Evolutionary conservation across 2,113 vertebrate genomes (phyloP).

Genomic region (Alaudala cheleensis): DNA sequence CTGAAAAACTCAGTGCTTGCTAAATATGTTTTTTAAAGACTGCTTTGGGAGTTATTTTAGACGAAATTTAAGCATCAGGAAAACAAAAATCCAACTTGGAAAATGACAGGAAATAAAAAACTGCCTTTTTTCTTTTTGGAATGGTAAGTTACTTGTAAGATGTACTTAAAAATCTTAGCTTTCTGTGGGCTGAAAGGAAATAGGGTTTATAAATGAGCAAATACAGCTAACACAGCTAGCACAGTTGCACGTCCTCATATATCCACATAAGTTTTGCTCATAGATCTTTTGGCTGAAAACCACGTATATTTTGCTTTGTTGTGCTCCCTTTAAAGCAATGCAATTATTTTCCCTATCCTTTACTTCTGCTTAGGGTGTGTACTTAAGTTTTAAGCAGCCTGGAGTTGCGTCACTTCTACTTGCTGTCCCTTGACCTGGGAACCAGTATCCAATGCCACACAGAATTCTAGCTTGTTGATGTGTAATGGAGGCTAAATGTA

Average conservation of each 20-base stretch:
- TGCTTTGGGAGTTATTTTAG: constrained; percentile 13
- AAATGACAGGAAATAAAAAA: constrained; percentile 54
- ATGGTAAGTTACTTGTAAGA: neutral
- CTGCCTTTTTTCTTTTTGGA: neutral
- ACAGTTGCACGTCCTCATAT: neutral
- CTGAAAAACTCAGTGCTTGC: neutral
- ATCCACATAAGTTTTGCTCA: neutral
- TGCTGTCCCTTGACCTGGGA: neutral
- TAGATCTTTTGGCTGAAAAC: neutral
- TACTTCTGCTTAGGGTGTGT: neutral
- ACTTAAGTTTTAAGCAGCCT: neutral
- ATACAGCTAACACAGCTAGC: neutral
- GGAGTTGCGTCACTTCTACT: neutral
- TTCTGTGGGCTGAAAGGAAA: neutral
- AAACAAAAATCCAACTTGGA: constrained; percentile 55
- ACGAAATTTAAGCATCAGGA: constrained; percentile 21
- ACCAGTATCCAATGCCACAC: neutral
- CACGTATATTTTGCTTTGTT: neutral
- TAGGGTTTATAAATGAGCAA: neutral
- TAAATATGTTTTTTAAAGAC: constrained; percentile 8
- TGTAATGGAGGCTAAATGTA: neutral
- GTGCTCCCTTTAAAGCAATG: neutral
- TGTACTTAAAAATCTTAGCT: neutral
- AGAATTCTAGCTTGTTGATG: neutral
- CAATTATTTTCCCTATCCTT: neutral